Evolutionary conservation across 92 coral and sea anemone genomes (phyloP), one percentile per base, ranked within the genome.

Genomic region (Zoanthus sociatus): DNA sequence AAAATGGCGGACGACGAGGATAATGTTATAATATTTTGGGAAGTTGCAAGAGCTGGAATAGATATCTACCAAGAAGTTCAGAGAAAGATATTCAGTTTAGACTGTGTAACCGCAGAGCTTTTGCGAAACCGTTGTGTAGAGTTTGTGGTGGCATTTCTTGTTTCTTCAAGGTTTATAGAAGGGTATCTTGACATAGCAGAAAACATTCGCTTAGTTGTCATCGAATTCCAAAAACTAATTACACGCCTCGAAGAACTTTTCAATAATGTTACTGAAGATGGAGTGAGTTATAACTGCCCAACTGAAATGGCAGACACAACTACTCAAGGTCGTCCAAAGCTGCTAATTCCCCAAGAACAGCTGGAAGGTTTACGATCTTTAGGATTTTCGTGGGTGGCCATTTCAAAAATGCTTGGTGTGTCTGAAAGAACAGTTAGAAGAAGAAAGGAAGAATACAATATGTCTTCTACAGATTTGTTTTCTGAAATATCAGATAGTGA

Each of bases 401-500:
- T 90, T 33, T 44, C 90, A 15, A 56, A 87, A 61, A 87, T 90
- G 90, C 84, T 90, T 33, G 84, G 93, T 6, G 90, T 90, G 68
- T 90, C 93, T 16, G 90, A 82, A 82, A 90, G 68, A 76, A 87
- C 90, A 71, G 69, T 91, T 21, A 55, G 85, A 48, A 84, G 90
- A 30, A 73, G 88, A 90, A 82, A 78, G 45, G 79, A 82, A 8
- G 90, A 68, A 18, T 79, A 48, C 50, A 46, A 83, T 45, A 45
- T 70, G 73, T 73, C 88, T 11, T 30, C 73, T 53, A 20, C 30
- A 10, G 84, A 79, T 26, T 71, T 55, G 71, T 93, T 87, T 82
- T 78, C 88, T 82, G 86, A 87, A 5, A 93, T 93, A 53, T 81
- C 92, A 78, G 93, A 93, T 71, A 44, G 79, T 76, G 86, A 90